A percentile compares a stretch with the other conserved stretches of the same genome.
phyloP scores from a whole-genome alignment of 2,797 vertebrate species.

The Rhynchotus rufescens region DNA sequence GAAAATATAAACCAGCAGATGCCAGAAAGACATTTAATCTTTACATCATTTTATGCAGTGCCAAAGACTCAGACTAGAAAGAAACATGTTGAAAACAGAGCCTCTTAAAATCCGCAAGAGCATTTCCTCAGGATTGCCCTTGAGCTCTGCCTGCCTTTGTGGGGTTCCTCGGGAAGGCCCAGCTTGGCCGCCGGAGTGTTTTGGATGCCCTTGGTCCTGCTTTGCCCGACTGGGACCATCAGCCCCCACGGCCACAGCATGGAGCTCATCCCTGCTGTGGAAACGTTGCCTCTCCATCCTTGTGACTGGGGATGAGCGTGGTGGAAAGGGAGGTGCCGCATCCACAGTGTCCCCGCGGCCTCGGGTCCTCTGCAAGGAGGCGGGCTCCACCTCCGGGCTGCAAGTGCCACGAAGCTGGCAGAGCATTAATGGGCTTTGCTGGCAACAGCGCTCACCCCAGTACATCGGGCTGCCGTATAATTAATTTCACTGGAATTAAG shows the following conservation, averaged over 20 bases:
- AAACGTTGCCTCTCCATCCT: not conserved
- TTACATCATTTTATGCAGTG: not conserved
- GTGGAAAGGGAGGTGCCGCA: not conserved
- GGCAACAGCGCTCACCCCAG: not conserved
- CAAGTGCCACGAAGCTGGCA: not conserved
- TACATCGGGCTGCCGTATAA: not conserved
- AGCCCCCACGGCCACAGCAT: not conserved
- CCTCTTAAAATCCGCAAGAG: not conserved
- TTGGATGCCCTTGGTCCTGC: not conserved
- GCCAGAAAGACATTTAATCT: not conserved
- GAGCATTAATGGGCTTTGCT: not conserved
- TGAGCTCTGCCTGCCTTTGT: not conserved
- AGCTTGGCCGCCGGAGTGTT: not conserved
- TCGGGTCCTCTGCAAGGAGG: not conserved
- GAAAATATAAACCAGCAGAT: not conserved
- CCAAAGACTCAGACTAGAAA: not conserved
- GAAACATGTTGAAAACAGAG: not conserved
- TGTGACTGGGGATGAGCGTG: not conserved
- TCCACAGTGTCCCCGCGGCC: not conserved
- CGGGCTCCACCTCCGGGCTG: not conserved
- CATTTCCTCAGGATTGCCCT: not conserved
- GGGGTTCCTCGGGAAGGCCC: not conserved
- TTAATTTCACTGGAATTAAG: not conserved
- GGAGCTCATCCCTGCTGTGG: not conserved
- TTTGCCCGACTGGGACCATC: not conserved